phyloP scores from a whole-genome alignment of 1,140 invertebrate genomes.

The Ips nitidus region DNA sequence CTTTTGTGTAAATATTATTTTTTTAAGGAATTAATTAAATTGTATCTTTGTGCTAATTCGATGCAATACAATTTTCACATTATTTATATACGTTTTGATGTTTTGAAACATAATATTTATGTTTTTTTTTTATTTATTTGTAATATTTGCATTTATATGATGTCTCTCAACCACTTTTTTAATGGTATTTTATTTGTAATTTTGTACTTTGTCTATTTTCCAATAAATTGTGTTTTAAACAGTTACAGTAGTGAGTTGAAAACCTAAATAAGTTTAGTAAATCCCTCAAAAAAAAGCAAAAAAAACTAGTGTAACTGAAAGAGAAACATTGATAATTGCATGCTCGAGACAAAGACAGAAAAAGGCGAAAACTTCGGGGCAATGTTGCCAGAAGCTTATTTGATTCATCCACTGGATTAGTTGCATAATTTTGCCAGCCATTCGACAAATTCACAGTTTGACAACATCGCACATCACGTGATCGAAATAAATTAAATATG shows the following conservation, averaged over 20 bases:
- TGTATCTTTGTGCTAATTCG: slow-evolving; percentile 11
- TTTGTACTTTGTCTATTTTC: neutral
- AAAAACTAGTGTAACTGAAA: too few species aligned
- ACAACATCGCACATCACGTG: too few species aligned
- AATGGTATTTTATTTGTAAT: neutral
- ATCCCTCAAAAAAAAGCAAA: too few species aligned
- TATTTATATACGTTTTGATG: slow-evolving; percentile 24
- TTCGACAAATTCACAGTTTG: too few species aligned
- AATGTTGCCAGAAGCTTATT: too few species aligned
- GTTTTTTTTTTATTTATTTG: slow-evolving; percentile 38
- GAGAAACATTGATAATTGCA: too few species aligned
- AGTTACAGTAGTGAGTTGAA: neutral
- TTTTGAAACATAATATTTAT: slow-evolving; percentile 40
- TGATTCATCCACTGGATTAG: too few species aligned
- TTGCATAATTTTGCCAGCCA: too few species aligned
- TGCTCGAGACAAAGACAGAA: too few species aligned
- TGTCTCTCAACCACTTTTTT: slow-evolving; percentile 4
- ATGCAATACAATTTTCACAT: slow-evolving; percentile 19
- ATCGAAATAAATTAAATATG: too few species aligned
- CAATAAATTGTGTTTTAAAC: slow-evolving; percentile 5
- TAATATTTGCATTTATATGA: neutral
- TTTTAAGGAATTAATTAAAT: slow-evolving; percentile 8
- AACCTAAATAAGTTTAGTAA: too few species aligned
- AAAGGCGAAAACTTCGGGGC: too few species aligned
- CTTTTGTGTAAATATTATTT: neutral